Percentiles rank a stretch among this genome's conserved stretches.
phyloP scores from a whole-genome alignment of 2,888 invertebrate species.

The Patella caerulea region DNA sequence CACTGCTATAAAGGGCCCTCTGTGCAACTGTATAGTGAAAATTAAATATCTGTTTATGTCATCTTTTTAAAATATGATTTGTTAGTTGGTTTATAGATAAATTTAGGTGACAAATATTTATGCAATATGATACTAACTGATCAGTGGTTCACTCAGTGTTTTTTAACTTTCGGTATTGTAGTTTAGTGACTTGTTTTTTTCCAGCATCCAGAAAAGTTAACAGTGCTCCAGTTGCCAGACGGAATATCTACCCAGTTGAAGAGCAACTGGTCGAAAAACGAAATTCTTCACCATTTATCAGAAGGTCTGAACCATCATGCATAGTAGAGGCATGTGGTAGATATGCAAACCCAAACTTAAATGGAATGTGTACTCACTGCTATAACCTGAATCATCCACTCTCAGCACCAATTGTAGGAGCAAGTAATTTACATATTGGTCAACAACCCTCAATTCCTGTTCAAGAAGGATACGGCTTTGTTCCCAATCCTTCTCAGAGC shows the following conservation, averaged over 20 bases:
- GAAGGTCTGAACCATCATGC: neutral
- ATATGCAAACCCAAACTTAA: slow-evolving; percentile 45
- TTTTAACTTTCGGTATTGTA: neutral
- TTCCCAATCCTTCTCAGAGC: neutral
- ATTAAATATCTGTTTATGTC: too few species aligned
- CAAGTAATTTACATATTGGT: too few species aligned
- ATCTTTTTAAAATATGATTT: too few species aligned
- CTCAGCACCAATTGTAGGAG: too few species aligned
- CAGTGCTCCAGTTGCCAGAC: slow-evolving; percentile 8
- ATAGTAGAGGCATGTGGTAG: slow-evolving; percentile 32
- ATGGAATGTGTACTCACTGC: slow-evolving; percentile 40
- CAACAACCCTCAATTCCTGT: neutral
- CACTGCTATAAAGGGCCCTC: too few species aligned
- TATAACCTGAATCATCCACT: slow-evolving; percentile 18
- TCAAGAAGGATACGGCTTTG: neutral
- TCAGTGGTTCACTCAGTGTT: too few species aligned
- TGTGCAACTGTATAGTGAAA: too few species aligned
- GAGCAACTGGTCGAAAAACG: neutral
- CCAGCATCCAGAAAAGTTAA: neutral
- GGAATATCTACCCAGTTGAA: neutral
- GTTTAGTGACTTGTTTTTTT: neutral
- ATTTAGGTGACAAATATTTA: too few species aligned
- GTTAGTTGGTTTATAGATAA: too few species aligned
- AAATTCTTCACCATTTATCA: neutral
- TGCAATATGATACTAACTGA: too few species aligned